Evolutionary conservation across 2,113 vertebrate genomes (phyloP).

Genomic region (Ciconia stormi): DNA sequence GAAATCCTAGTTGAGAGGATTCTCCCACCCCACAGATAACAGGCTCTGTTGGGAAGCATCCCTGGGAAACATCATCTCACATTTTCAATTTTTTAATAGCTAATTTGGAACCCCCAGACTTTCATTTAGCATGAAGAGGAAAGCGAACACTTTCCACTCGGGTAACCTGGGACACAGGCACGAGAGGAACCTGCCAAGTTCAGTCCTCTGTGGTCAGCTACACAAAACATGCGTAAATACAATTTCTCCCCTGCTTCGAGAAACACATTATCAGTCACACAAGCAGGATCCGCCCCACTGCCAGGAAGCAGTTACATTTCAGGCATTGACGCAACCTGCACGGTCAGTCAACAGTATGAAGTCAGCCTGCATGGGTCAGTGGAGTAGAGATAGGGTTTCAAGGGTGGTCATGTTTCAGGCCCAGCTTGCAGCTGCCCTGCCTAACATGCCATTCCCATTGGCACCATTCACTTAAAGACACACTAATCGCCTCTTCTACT

Average conservation of each 20-base stretch:
- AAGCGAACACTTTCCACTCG: not conserved
- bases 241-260: not conserved
- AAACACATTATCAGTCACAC: not conserved
- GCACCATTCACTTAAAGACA: constrained; percentile 63
- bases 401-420: constrained; percentile 77
- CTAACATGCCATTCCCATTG: constrained; percentile 41
- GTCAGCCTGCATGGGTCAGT: constrained; percentile 11
- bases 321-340: not conserved
- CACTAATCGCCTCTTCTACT: not conserved
- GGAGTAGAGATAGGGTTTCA: constrained; percentile 69
- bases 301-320: constrained; percentile 25
- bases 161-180: not conserved
- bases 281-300: not conserved
- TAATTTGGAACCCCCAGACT: not conserved
- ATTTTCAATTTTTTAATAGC: not conserved
- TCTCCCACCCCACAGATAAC: not conserved
- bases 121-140: not conserved
- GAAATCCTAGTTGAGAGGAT: not conserved
- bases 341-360: not conserved
- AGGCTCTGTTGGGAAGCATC: not conserved
- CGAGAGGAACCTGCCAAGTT: rapidly evolving
- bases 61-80: not conserved
- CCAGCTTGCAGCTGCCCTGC: constrained; percentile 54
- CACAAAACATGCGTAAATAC: not conserved
- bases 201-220: not conserved